These are phyloP conservation scores for Apostichopus leukothele DNA, from an alignment of 53 echinoderm and acorn worm genomes.

Conservation along the genomic window DNA sequence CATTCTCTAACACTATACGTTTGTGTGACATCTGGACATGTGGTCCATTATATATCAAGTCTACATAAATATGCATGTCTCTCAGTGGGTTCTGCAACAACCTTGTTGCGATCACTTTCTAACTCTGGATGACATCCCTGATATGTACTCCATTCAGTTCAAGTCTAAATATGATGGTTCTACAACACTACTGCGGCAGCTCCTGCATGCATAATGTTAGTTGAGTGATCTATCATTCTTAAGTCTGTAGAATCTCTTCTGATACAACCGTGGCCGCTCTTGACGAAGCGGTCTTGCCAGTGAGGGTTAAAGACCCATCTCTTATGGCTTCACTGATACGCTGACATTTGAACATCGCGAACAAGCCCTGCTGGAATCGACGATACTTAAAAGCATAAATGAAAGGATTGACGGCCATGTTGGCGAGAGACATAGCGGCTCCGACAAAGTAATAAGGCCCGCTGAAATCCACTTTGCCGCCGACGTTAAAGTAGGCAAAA, in stretches of 20 bases:
- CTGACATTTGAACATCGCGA: slow-evolving; percentile 7
- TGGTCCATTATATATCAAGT: too few species aligned
- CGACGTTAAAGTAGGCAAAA: slow-evolving; percentile 48
- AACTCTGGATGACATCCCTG: too few species aligned
- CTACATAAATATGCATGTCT: too few species aligned
- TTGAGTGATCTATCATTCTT: neutral
- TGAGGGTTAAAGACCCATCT: neutral
- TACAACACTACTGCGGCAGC: too few species aligned
- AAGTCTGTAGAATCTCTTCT: neutral
- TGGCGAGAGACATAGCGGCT: slow-evolving; percentile 47
- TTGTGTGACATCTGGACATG: too few species aligned
- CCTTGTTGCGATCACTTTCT: too few species aligned
- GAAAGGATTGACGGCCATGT: slow-evolving; percentile 57
- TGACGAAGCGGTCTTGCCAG: neutral
- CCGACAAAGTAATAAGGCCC: slow-evolving; percentile 38
- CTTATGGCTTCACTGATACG: neutral
- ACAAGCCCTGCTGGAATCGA: slow-evolving; percentile 43
- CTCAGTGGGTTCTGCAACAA: too few species aligned
- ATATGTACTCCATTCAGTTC: too few species aligned
- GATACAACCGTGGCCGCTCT: neutral
- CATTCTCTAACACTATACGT: too few species aligned
- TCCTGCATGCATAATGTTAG: too few species aligned
- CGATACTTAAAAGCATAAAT: slow-evolving; percentile 61
- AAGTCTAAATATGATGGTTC: too few species aligned
- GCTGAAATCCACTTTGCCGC: slow-evolving; percentile 52